Evolutionary conservation across 2,888 invertebrate genomes (phyloP), one percentile per base, ranked within the genome.

Genomic region (Chouioia cunea): DNA sequence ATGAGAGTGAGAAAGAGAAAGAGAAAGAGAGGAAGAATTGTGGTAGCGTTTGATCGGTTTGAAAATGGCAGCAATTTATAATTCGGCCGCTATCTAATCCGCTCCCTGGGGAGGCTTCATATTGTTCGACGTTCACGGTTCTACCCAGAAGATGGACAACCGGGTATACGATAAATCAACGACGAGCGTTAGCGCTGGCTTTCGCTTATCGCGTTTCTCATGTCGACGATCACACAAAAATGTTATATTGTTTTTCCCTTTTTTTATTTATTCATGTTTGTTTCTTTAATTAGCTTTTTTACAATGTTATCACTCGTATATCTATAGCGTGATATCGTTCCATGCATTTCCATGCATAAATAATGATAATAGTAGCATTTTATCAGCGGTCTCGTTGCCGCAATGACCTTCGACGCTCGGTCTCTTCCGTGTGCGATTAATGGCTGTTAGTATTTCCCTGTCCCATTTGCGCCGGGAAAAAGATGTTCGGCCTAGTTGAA

Each of bases 71-170:
- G 70, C 74, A 65, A 76, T 76, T 75, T 77, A 77, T 75, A 76
- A 77, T 76, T 76, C 76, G 36, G 10, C 4, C 47, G 70, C 60
- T 77, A 77, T 77, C 77, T 73, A 76, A 77, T 75, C 69, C 74
- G 15, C 44, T 15, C 12, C n/a, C 52, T 52, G 47, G 27, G 44
- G n/a, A 48, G 27, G 63, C 69, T 69, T 73, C 73, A 66, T 70
- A 73, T 70, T 66, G 70, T 73, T 70, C 56, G 70, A 48, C 36
- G 36, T 36, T 36, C 36, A 36, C 44, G 59, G 53, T 46, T 22
- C 16, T 22, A 16, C 43, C 43, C 62, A 64, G 67, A 73, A 73
- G 67, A 73, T 67, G 70, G 67, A 70, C 67, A 67, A 59, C 50
- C 43, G 53, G 43, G 67, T 58, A 70, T 73, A 70, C 59, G 59